phyloP scores from a whole-genome alignment of 2,888 invertebrate species.

The Lysandra coridon region DNA sequence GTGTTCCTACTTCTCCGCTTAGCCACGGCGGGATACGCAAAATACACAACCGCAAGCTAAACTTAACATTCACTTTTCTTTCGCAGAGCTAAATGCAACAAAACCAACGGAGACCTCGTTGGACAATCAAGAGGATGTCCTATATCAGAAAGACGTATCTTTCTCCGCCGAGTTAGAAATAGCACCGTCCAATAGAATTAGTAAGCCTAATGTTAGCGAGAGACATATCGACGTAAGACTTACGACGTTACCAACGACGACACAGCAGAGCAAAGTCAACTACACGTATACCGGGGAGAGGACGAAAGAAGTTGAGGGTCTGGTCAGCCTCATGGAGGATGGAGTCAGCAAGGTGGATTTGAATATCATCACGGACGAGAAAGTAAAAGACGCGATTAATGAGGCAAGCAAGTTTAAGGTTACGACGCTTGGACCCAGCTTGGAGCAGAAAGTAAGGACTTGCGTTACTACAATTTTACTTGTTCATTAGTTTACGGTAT shows the following conservation, averaged over 20 bases:
- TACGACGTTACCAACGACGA: slow-evolving; percentile 46
- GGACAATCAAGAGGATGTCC: slow-evolving; percentile 83
- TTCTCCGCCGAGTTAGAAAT: slow-evolving; percentile 87
- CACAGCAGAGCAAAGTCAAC: slow-evolving; percentile 47
- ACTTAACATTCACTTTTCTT: slow-evolving; percentile 37
- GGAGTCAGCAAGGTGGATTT: slow-evolving; percentile 70
- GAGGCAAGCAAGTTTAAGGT: slow-evolving; percentile 54
- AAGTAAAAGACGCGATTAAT: slow-evolving; percentile 46
- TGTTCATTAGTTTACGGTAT: too few species aligned
- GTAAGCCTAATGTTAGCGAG: slow-evolving; percentile 61
- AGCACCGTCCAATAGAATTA: slow-evolving; percentile 75
- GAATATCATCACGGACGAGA: slow-evolving; percentile 66
- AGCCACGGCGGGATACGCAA: too few species aligned
- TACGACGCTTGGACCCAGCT: slow-evolving; percentile 82
- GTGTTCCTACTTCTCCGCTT: too few species aligned
- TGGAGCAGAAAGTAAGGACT: slow-evolving; percentile 82
- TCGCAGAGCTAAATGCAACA: slow-evolving; percentile 88
- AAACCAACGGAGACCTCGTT: slow-evolving; percentile 76
- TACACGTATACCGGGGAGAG: slow-evolving; percentile 68
- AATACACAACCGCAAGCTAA: too few species aligned
- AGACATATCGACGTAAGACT: slow-evolving; percentile 62
- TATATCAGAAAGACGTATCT: slow-evolving; percentile 89
- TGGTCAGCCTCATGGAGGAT: slow-evolving; percentile 70
- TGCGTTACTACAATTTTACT: too few species aligned
- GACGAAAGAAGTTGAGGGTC: slow-evolving; percentile 65